Evolutionary conservation across 2,888 invertebrate species (phyloP), one percentile per base, ranked within the genome.

Genomic region (Timandra comae): DNA sequence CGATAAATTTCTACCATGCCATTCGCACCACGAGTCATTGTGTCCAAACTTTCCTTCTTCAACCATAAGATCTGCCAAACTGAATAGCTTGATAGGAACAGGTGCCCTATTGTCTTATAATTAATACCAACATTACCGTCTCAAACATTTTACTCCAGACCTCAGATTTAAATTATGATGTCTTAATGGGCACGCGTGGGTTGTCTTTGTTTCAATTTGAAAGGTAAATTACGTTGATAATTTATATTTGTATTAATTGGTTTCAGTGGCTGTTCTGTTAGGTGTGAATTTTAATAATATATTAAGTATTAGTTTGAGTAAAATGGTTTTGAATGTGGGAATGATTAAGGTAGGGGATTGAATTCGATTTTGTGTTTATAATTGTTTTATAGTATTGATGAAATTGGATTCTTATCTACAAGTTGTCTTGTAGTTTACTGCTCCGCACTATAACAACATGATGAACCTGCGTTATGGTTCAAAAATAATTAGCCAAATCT

Each of bases 81-180:
- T 63, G 67, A 64, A 59, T 61, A 49, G 56, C 59, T 53, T 62
- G 69, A 68, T 72, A 66, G 56, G 41, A 63, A 49, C 64, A 72
- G 70, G 72, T 72, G 59, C 35, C 48, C 60, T 56, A 68, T 80
- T 81, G 76, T 81, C 63, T 56, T 52, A 67, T 75, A 78, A 80
- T 80, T 80, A 79, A 80, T 81, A 67, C 63, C 57, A 62, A 63
- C 71, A 70, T 74, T 78, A 75, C 61, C 64, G 73, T 72, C 74
- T 53, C 61, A 50, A 59, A 56, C 71, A 69, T 53, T 55, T 61
- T 43, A 40, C 39, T 40, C 34, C 36, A 16, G 16, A 16, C 16
- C 16, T 16, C 16, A 5, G 16, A 16, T 5, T 16, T 51, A 44
- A 44, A 48, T 49, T 49, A 42, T 49, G 41, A 45, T 43, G 39